phyloP scores from a whole-genome alignment of 92 coral and sea anemone species.

The Epizoanthus rinbou region DNA sequence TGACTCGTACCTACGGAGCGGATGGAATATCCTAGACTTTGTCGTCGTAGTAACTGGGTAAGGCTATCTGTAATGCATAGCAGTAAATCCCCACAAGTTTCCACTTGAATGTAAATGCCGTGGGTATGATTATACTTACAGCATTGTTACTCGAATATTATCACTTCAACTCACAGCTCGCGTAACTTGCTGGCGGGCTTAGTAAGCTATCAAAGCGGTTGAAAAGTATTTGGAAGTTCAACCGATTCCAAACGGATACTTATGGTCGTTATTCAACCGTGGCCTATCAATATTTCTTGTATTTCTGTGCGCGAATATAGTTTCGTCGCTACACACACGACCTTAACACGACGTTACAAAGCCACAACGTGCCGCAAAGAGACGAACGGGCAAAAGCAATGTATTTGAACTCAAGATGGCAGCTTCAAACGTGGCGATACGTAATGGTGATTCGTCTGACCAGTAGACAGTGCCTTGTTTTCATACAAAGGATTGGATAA shows the following conservation, averaged over 20 bases:
- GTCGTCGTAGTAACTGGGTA: conserved; percentile 98
- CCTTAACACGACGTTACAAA: background rate
- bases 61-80: conserved; percentile 38
- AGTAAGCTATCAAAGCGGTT: conserved; percentile 5
- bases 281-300: background rate
- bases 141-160: background rate
- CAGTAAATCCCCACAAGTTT: conserved; percentile 23
- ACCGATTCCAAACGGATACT: background rate
- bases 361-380: background rate
- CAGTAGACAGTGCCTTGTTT: background rate
- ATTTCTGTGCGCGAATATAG: background rate
- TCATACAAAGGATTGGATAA: conserved; percentile 20
- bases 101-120: conserved; percentile 14
- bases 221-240: background rate
- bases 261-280: conserved; percentile 30
- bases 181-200: background rate
- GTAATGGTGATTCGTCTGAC: conserved; percentile 11
- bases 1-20: conserved; percentile 91
- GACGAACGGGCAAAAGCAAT: conserved; percentile 1
- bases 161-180: conserved; percentile 8
- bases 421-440: conserved; percentile 31
- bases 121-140: background rate
- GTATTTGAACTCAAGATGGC: conserved; percentile 22
- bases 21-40: conserved; percentile 96
- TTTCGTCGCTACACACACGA: background rate